A percentile compares a stretch with the other conserved stretches of the same genome.
These are phyloP conservation scores for Lasioglossum albipes DNA, from an alignment of 1,140 invertebrate genomes.

Conservation along the genomic window DNA sequence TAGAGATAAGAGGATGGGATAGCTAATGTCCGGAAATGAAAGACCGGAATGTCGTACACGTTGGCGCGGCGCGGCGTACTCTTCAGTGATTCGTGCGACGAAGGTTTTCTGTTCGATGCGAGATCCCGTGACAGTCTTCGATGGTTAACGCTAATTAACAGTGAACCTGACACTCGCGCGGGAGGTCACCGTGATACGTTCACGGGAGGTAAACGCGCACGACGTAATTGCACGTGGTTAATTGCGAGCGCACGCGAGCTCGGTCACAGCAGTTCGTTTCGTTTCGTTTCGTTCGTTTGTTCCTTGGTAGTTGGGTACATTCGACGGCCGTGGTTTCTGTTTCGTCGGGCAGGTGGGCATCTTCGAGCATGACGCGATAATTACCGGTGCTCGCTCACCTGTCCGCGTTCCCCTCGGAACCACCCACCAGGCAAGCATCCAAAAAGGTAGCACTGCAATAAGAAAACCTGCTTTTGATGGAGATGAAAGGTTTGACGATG, in stretches of 20 bases:
- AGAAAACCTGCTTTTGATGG: too few relatives aligned
- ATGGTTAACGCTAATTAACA: constrained; percentile 40
- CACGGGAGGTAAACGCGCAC: constrained; percentile 30
- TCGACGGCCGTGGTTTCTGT: constrained; percentile 46
- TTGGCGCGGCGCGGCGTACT: too few relatives aligned
- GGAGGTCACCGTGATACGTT: constrained; percentile 22
- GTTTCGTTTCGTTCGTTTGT: too few relatives aligned
- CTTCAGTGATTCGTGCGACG: too few relatives aligned
- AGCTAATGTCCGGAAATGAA: too few relatives aligned
- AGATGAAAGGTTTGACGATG: too few relatives aligned
- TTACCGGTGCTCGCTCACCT: constrained; percentile 39
- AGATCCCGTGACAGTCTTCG: not conserved
- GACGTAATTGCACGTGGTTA: constrained; percentile 55
- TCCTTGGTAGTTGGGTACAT: not conserved
- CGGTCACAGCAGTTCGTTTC: not conserved
- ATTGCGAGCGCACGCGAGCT: constrained; percentile 59
- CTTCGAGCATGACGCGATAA: constrained; percentile 57
- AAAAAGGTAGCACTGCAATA: not conserved
- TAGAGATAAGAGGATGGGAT: too few relatives aligned
- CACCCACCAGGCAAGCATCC: constrained; percentile 20
- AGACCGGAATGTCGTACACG: too few relatives aligned
- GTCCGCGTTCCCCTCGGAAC: constrained; percentile 7
- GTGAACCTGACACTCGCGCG: constrained; percentile 24
- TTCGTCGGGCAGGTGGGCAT: constrained; percentile 61
- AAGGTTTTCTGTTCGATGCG: too few relatives aligned